Evolutionary conservation across 2,888 invertebrate species (phyloP).

Genomic region (Latheticus oryzae): DNA sequence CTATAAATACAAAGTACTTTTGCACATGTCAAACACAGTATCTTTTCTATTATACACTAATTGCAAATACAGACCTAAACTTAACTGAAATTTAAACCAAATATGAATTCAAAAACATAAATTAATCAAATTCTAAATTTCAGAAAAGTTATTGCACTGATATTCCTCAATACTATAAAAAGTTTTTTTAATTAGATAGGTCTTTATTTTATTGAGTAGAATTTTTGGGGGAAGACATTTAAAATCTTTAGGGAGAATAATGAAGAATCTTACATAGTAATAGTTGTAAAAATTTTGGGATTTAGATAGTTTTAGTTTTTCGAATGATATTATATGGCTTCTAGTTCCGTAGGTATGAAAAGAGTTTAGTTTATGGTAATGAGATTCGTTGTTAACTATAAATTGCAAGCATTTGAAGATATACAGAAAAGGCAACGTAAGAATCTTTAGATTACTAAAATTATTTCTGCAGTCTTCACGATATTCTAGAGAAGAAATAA

Average conservation of each 20-base stretch:
- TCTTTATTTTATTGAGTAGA: background rate
- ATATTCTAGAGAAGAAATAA: background rate
- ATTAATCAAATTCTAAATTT: too few relatives aligned
- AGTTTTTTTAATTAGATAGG: background rate
- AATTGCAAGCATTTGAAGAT: background rate
- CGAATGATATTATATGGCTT: too few relatives aligned
- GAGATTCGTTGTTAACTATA: background rate
- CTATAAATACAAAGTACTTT: too few relatives aligned
- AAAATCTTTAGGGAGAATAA: background rate
- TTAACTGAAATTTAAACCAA: too few relatives aligned
- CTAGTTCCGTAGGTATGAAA: background rate
- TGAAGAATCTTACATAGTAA: background rate
- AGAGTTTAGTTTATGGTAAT: background rate
- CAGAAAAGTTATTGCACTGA: too few relatives aligned
- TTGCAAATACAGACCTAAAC: too few relatives aligned
- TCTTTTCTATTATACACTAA: too few relatives aligned
- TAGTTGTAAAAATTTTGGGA: background rate
- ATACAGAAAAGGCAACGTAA: background rate
- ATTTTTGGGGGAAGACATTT: background rate
- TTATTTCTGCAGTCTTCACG: background rate
- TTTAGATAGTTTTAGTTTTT: too few relatives aligned
- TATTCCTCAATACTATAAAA: too few relatives aligned
- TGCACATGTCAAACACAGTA: too few relatives aligned
- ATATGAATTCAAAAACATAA: too few relatives aligned
- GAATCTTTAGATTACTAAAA: background rate